Evolutionary conservation across 1,140 invertebrate genomes (phyloP).

Genomic region (Cyphomyrmex costatus): DNA sequence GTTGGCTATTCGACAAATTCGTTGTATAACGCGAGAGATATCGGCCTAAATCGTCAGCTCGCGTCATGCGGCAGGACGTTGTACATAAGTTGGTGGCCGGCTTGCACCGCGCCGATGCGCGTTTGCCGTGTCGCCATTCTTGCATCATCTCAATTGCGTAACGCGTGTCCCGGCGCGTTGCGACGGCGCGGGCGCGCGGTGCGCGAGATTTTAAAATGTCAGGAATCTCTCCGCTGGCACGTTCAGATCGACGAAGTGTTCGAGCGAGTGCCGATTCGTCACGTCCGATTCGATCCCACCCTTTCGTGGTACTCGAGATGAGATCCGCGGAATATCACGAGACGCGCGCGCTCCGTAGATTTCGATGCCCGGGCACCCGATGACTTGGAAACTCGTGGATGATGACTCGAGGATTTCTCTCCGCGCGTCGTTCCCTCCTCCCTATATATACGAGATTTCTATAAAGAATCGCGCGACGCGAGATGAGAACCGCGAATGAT

Average conservation of each 20-base stretch:
- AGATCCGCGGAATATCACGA: background rate
- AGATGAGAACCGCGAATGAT: slow-evolving; percentile 85
- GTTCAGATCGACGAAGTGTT: slow-evolving; percentile 25
- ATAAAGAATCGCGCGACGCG: slow-evolving; percentile 72
- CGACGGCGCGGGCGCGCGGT: background rate
- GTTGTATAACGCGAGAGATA: slow-evolving; percentile 33
- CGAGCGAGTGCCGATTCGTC: background rate
- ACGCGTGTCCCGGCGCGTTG: slow-evolving; percentile 31
- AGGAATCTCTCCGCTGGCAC: slow-evolving; percentile 36
- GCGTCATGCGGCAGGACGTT: slow-evolving; percentile 24
- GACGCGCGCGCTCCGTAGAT: background rate
- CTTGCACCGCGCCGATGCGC: slow-evolving; percentile 38
- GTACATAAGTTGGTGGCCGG: background rate
- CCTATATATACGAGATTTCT: slow-evolving; percentile 24
- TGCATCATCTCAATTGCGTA: slow-evolving; percentile 72
- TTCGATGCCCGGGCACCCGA: slow-evolving; percentile 22
- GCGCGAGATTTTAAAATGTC: slow-evolving; percentile 65
- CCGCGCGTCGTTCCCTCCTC: background rate
- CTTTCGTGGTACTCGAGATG: slow-evolving; percentile 24
- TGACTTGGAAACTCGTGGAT: slow-evolving; percentile 58
- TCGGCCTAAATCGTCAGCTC: slow-evolving; percentile 11
- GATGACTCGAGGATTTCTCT: slow-evolving; percentile 67
- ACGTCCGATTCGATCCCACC: slow-evolving; percentile 40
- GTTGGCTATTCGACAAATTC: slow-evolving; percentile 20
- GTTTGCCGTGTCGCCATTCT: slow-evolving; percentile 62